phyloP scores from a whole-genome alignment of 2,797 vertebrate species.

The Sebastes alutus region DNA sequence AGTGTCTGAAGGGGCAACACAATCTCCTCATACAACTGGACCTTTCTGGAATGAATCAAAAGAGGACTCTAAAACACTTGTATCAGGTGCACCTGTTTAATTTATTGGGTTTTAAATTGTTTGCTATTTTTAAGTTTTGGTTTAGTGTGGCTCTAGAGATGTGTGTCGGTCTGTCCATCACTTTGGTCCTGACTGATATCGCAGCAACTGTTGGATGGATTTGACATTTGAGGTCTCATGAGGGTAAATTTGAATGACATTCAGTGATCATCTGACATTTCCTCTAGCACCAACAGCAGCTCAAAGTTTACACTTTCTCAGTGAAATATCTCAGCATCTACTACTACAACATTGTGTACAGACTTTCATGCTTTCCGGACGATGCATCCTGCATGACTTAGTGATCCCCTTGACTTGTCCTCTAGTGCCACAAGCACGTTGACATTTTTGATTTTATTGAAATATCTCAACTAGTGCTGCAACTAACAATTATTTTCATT shows the following conservation, averaged over 20 bases:
- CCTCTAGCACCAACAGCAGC: background rate
- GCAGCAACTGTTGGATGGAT: background rate
- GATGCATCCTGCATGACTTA: background rate
- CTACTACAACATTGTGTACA: background rate
- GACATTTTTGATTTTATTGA: background rate
- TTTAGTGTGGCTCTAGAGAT: background rate
- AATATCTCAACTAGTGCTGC: background rate
- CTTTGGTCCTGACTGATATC: background rate
- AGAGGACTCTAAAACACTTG: conserved; percentile 6
- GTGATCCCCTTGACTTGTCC: background rate
- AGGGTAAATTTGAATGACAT: background rate
- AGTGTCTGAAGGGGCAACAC: conserved; percentile 62
- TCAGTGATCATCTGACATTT: background rate
- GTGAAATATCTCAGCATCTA: background rate
- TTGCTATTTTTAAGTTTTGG: background rate
- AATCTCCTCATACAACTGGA: conserved; percentile 38
- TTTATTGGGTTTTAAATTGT: conserved; percentile 4
- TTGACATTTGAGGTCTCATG: background rate
- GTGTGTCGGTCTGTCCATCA: background rate
- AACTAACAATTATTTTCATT: no score
- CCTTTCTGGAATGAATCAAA: conserved; percentile 34
- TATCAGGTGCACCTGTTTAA: conserved; percentile 32
- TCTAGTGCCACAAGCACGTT: background rate
- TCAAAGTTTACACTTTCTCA: background rate
- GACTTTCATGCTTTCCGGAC: background rate